phyloP scores from a whole-genome alignment of 2,797 vertebrate species.

The Lycodopsis pacificus region DNA sequence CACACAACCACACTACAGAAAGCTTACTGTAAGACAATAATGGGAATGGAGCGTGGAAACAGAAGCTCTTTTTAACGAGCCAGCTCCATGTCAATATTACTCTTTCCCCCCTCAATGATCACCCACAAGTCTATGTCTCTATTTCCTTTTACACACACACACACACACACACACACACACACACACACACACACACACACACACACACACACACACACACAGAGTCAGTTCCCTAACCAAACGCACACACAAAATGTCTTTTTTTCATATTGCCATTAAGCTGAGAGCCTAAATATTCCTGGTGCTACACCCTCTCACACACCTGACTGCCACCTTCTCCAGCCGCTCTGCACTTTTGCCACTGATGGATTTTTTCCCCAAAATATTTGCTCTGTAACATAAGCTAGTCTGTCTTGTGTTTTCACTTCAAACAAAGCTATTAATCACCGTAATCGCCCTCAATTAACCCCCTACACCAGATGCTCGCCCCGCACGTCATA shows the following conservation, averaged over 20 bases:
- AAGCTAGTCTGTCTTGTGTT: slow-evolving; percentile 87
- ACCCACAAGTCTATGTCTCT: slow-evolving; percentile 49
- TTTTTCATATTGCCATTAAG: slow-evolving; percentile 57
- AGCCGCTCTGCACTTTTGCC: slow-evolving; percentile 53
- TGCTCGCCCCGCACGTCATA: slow-evolving; percentile 77
- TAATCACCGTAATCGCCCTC: slow-evolving; percentile 91
- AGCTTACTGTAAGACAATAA: slow-evolving; percentile 52
- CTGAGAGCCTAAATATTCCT: slow-evolving; percentile 40
- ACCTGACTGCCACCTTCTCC: slow-evolving; percentile 58
- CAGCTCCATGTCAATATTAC: slow-evolving; percentile 76
- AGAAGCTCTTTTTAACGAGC: slow-evolving; percentile 68
- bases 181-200: slow-evolving; percentile 50
- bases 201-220: slow-evolving; percentile 46
- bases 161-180: slow-evolving; percentile 26
- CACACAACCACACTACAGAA: slow-evolving; percentile 10
- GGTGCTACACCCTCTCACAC: slow-evolving; percentile 36
- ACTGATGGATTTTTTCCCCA: slow-evolving; percentile 81
- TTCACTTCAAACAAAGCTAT: slow-evolving; percentile 89
- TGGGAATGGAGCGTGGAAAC: slow-evolving; percentile 63
- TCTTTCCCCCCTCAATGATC: slow-evolving; percentile 67
- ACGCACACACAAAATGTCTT: slow-evolving; percentile 52
- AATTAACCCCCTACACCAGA: slow-evolving; percentile 86
- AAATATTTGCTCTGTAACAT: slow-evolving; percentile 90
- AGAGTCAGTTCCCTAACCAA: slow-evolving; percentile 34
- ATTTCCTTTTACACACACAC: slow-evolving; percentile 37